Conservation (phyloP, 2,797 vertebrate species). For the Nothura maculosa region DNA sequence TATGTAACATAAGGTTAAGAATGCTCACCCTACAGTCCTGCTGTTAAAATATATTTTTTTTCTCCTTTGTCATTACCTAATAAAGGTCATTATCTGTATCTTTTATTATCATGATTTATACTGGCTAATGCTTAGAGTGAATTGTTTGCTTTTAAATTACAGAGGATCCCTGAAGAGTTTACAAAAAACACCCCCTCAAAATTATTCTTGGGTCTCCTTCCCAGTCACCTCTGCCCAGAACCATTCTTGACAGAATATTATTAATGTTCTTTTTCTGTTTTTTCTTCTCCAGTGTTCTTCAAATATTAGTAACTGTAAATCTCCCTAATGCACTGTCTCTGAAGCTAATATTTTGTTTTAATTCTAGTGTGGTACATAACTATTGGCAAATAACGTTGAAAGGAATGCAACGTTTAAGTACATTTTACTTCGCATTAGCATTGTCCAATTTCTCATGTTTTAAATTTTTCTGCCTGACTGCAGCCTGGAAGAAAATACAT, state of each 20-base stretch:
- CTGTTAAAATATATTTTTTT: neutral
- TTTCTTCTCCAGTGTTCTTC: slow-evolving; percentile 40
- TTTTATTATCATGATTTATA: slow-evolving; percentile 2
- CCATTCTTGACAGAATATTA: slow-evolving; percentile 21
- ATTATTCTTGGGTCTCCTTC: slow-evolving; percentile 35
- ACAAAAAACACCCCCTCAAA: neutral
- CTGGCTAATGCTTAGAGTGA: slow-evolving; percentile 1
- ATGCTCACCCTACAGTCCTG: neutral
- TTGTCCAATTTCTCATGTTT: slow-evolving; percentile 83
- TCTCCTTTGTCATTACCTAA: slow-evolving; percentile 10
- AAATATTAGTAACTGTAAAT: slow-evolving; percentile 76
- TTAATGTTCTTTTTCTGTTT: slow-evolving; percentile 43
- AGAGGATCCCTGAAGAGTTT: neutral
- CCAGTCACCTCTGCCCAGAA: slow-evolving; percentile 60
- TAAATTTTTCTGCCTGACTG: slow-evolving; percentile 83
- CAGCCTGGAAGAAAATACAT: slow-evolving; percentile 81
- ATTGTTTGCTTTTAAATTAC: slow-evolving; percentile 26
- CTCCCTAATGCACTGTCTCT: slow-evolving; percentile 53
- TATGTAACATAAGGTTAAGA: neutral
- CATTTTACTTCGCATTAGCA: slow-evolving; percentile 80
- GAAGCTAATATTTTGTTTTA: slow-evolving; percentile 78
- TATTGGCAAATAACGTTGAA: slow-evolving; percentile 78
- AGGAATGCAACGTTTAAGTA: slow-evolving; percentile 79
- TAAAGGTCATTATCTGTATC: neutral
- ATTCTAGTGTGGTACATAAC: slow-evolving; percentile 72